Evolutionary conservation across 2,113 vertebrate genomes (phyloP).

Genomic region (Scortum barcoo): DNA sequence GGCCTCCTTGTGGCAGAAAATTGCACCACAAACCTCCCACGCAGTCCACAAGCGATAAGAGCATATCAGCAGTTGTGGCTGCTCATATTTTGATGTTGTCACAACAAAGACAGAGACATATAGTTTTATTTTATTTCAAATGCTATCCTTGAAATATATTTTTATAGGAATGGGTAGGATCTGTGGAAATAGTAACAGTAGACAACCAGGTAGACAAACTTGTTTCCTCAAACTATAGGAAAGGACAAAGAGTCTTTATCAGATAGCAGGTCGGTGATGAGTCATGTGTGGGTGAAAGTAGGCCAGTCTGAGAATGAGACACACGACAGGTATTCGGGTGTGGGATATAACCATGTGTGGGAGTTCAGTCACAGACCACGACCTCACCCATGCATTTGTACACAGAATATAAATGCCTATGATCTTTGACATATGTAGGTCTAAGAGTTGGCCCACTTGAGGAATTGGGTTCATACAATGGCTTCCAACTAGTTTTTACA

Average conservation of each 20-base stretch:
- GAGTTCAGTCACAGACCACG: conserved; percentile 15
- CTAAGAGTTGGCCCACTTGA: background rate
- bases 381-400: conserved; percentile 24
- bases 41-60: conserved; percentile 70
- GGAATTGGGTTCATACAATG: background rate
- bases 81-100: conserved; percentile 50
- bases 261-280: conserved; percentile 64
- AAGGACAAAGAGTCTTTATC: conserved; percentile 72
- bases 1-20: conserved; percentile 59
- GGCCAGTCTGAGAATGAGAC: conserved; percentile 62
- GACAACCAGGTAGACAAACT: conserved; percentile 44
- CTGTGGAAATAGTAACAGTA: conserved; percentile 33
- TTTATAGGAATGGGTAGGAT: conserved; percentile 9
- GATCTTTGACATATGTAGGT: background rate
- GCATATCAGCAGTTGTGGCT: conserved; percentile 47
- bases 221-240: conserved; percentile 48
- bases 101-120: conserved; percentile 42
- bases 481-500: background rate
- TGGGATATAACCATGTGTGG: conserved; percentile 55
- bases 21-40: conserved; percentile 73
- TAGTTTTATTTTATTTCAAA: background rate
- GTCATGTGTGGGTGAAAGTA: conserved; percentile 76
- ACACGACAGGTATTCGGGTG: conserved; percentile 61
- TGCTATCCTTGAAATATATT: background rate
- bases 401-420: conserved; percentile 1